Evolutionary conservation across 2,113 vertebrate genomes (phyloP).

Genomic region (Cyanistes caeruleus): DNA sequence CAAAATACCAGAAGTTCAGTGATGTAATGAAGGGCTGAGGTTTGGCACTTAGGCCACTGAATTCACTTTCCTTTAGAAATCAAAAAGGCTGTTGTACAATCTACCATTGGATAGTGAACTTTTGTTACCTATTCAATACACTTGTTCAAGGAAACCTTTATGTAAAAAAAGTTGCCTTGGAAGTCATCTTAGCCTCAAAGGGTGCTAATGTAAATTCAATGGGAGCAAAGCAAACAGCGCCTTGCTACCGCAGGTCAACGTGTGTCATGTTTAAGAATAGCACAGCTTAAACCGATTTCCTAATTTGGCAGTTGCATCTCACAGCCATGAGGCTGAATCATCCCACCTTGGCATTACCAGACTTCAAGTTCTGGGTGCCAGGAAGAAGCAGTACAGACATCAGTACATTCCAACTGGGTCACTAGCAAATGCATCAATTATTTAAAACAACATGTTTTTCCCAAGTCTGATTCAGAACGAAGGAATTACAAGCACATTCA

Average conservation of each 20-base stretch:
- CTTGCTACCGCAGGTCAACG: background rate
- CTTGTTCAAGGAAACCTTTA: background rate
- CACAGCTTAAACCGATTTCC: background rate
- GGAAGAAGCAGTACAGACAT: background rate
- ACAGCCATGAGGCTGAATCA: background rate
- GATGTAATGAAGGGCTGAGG: background rate
- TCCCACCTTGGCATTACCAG: background rate
- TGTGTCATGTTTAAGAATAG: conserved; percentile 10
- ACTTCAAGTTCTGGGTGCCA: background rate
- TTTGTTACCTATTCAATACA: background rate
- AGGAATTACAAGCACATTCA: background rate
- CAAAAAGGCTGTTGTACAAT: background rate
- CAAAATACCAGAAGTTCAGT: background rate
- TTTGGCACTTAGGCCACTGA: background rate
- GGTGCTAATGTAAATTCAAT: background rate
- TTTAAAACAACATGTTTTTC: background rate
- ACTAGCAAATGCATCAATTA: background rate
- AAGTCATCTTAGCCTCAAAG: background rate
- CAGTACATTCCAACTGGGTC: background rate
- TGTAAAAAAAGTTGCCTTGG: background rate
- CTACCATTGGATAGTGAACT: background rate
- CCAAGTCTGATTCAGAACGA: background rate
- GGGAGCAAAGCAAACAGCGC: background rate
- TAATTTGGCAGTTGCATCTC: background rate
- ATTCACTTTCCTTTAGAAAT: background rate